A percentile compares a stretch with the other conserved stretches of the same genome.
Evolutionary conservation across 2,113 vertebrate species (phyloP).

Genomic region (Marcusenius ussheri): DNA sequence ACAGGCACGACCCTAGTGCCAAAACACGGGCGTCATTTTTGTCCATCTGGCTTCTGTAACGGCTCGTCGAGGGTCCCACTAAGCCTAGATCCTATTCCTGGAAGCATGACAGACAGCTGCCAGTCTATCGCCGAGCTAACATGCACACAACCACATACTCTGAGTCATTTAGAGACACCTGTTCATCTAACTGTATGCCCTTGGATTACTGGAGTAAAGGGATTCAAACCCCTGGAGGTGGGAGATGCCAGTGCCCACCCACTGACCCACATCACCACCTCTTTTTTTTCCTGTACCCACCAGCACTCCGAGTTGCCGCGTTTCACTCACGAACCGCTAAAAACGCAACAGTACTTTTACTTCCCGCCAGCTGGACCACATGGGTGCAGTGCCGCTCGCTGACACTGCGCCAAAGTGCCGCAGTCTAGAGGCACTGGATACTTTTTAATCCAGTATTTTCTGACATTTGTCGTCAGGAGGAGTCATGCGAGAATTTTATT

Average conservation of each 20-base stretch:
- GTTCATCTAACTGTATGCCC: neutral
- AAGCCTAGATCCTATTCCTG: neutral
- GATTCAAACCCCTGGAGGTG: neutral
- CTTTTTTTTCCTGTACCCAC: neutral
- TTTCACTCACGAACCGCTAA: neutral
- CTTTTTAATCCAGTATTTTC: neutral
- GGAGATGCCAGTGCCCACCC: neutral
- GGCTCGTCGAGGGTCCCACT: neutral
- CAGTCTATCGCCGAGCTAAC: neutral
- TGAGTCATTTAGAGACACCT: neutral
- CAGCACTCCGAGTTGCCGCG: neutral
- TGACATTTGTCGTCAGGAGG: neutral
- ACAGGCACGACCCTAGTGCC: neutral
- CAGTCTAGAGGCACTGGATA: neutral
- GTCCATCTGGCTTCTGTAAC: neutral
- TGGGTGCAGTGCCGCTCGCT: neutral
- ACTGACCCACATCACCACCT: too few species aligned
- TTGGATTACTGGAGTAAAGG: neutral
- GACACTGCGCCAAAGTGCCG: neutral
- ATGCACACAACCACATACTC: neutral
- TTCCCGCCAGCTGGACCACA: neutral
- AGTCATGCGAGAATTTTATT: neutral
- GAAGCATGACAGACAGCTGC: neutral
- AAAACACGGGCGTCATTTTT: neutral
- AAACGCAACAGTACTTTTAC: neutral